Conservation (phyloP, 1,140 invertebrate genomes). For the Micrasema minimum region DNA sequence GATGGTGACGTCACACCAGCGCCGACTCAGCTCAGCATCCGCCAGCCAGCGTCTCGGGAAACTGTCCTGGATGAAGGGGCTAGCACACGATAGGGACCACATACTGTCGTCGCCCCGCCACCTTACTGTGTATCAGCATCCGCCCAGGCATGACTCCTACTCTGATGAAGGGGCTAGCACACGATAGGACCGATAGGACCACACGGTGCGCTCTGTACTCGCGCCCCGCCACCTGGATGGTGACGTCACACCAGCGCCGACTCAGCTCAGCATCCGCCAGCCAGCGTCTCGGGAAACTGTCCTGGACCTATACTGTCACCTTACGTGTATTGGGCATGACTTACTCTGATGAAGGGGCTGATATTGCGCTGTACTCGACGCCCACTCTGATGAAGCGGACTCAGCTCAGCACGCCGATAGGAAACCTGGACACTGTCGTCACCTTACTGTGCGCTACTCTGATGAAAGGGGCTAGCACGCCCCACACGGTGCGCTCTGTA, state of each 20-base stretch:
- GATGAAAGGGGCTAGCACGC: slow-evolving; percentile 60
- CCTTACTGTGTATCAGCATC: no score
- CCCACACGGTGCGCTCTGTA: slow-evolving; percentile 60
- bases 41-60: slow-evolving; percentile 58
- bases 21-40: slow-evolving; percentile 38
- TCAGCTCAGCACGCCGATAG: no score
- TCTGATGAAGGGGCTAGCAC: no score
- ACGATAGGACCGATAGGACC: no score
- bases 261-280: slow-evolving; percentile 51
- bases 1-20: slow-evolving; percentile 61
- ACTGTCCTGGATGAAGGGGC: slow-evolving; percentile 59
- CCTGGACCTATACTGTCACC: slow-evolving; percentile 4
- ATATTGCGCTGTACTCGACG: slow-evolving; percentile 58
- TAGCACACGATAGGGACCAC: slow-evolving; percentile 61
- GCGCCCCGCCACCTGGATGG: slow-evolving; percentile 56
- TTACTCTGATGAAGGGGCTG: slow-evolving; percentile 61
- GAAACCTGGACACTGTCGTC: no score
- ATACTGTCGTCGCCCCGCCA: no score
- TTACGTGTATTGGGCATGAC: slow-evolving; percentile 11
- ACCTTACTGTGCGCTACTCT: no score
- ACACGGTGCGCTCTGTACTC: slow-evolving; percentile 59
- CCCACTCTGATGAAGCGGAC: slow-evolving; percentile 55
- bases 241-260: no score
- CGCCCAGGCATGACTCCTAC: no score
- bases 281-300: slow-evolving; percentile 54